Conservation (phyloP, 2,113 vertebrate genomes). For the Aix galericulata region DNA sequence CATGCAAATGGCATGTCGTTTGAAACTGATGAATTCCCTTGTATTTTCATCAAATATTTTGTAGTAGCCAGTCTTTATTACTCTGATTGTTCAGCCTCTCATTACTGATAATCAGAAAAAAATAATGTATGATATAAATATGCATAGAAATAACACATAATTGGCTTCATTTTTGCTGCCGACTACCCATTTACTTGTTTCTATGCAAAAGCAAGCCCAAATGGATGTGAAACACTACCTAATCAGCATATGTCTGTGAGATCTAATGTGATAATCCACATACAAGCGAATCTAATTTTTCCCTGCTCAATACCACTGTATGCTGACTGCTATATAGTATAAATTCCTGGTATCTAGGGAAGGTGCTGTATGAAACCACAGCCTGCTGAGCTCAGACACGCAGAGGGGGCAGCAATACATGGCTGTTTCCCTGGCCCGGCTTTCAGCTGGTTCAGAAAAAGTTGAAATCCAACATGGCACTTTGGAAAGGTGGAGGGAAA, state of each 20-base stretch:
- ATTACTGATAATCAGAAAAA: background rate
- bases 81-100: background rate
- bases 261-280: background rate
- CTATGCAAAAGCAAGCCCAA: background rate
- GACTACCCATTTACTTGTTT: background rate
- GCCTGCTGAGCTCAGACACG: background rate
- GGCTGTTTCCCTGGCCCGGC: no score
- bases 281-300: background rate
- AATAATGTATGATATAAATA: background rate
- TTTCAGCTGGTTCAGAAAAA: background rate
- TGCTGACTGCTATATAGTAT: background rate
- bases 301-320: background rate
- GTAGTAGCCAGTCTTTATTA: background rate
- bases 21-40: background rate
- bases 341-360: background rate
- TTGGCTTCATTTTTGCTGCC: background rate
- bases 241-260: background rate
- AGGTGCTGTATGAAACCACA: background rate
- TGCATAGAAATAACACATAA: background rate
- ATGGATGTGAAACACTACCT: background rate
- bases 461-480: background rate
- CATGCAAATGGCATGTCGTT: background rate
- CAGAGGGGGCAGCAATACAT: background rate
- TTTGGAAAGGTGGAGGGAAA: background rate
- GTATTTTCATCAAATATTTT: background rate